These are phyloP conservation scores for Aphis gossypii DNA, from an alignment of 1,140 invertebrate genomes.

Conservation along the genomic window DNA sequence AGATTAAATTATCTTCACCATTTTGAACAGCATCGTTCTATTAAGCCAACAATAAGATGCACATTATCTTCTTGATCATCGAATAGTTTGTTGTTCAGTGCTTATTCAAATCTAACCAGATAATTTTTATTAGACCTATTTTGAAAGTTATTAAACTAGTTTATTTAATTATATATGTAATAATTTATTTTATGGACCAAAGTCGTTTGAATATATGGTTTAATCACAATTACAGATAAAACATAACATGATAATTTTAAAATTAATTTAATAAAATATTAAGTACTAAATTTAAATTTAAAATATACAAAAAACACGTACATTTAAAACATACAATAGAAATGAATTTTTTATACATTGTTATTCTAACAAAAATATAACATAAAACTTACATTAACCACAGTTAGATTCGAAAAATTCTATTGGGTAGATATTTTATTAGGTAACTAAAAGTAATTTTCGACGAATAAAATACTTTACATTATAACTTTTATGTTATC, in stretches of 20 bases:
- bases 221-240: neutral
- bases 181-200: neutral
- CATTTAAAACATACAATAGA: neutral
- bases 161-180: neutral
- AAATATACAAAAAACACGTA: no score
- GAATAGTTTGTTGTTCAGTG: neutral
- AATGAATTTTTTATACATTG: no score
- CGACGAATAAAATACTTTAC: no score
- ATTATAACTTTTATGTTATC: neutral
- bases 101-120: neutral
- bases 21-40: neutral
- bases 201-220: neutral
- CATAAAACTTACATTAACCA: neutral
- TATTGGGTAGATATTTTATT: no score
- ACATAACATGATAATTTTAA: neutral
- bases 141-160: neutral
- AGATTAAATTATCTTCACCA: neutral
- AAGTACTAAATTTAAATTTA: no score
- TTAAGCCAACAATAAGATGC: neutral
- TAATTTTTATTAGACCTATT: neutral
- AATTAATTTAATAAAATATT: neutral
- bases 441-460: no score
- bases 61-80: neutral
- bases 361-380: neutral
- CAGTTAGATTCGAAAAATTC: neutral